These are phyloP conservation scores for Glareola pratincola DNA, from an alignment of 2,113 vertebrate species.

Conservation along the genomic window DNA sequence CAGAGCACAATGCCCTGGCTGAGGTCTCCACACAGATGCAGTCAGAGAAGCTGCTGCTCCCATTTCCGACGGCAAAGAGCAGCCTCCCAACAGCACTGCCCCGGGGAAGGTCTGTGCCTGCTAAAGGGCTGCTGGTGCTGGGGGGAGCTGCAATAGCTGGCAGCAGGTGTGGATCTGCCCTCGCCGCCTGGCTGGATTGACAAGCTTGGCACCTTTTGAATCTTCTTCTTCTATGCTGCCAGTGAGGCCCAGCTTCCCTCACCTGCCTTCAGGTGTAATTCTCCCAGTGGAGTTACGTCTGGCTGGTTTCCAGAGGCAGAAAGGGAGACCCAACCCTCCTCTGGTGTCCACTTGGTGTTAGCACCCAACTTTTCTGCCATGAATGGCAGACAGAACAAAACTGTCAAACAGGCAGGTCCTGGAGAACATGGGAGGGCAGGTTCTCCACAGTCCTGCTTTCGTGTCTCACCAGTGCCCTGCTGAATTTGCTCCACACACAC, in stretches of 20 bases:
- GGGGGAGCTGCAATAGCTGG: neutral
- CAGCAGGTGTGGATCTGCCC: neutral
- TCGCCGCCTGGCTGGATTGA: neutral
- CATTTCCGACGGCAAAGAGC: neutral
- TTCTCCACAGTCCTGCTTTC: neutral
- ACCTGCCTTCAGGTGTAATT: neutral
- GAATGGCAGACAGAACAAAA: neutral
- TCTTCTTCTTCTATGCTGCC: neutral
- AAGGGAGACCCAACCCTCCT: neutral
- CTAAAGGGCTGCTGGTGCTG: neutral
- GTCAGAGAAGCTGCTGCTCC: neutral
- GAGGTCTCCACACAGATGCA: neutral
- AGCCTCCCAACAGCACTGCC: neutral
- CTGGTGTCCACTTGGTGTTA: neutral
- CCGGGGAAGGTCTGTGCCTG: neutral
- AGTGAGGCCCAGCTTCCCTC: neutral
- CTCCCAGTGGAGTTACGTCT: neutral
- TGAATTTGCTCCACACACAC: neutral
- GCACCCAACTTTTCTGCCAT: neutral
- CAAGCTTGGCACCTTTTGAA: neutral
- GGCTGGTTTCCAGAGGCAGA: neutral
- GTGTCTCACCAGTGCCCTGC: neutral
- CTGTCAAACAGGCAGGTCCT: neutral
- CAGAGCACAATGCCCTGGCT: neutral
- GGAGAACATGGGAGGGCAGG: neutral